Percentiles rank a stretch among this genome's conserved stretches.
phyloP scores from a whole-genome alignment of 2,888 invertebrate species.

The Augochlorella aurata region DNA sequence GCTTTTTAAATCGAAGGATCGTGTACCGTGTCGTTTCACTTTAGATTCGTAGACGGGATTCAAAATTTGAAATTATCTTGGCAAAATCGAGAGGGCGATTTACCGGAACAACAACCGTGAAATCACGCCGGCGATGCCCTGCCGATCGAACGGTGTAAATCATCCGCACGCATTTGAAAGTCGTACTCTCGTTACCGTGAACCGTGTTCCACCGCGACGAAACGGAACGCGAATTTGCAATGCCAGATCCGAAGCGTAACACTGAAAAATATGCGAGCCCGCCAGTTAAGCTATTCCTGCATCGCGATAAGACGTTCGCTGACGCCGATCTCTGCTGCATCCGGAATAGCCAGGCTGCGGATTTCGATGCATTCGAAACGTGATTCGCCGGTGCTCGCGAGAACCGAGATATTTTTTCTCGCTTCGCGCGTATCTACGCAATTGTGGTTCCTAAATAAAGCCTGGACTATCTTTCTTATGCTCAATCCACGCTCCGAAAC shows the following conservation, averaged over 20 bases:
- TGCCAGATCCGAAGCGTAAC: conserved; percentile 7
- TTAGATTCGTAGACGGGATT: not conserved
- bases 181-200: conserved; percentile 26
- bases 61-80: not conserved
- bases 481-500: too few species aligned
- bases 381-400: not conserved
- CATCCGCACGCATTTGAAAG: conserved; percentile 34
- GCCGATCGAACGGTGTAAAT: conserved; percentile 38
- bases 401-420: not conserved
- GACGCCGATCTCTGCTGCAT: not conserved
- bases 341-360: not conserved
- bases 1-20: not conserved
- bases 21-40: not conserved
- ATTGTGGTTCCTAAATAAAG: not conserved
- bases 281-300: conserved; percentile 4
- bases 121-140: conserved; percentile 29
- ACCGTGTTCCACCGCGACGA: conserved; percentile 14
- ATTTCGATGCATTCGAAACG: conserved; percentile 5
- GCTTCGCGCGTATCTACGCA: not conserved
- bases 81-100: not conserved
- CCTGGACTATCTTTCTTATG: not conserved
- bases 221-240: conserved; percentile 26
- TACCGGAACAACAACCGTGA: conserved; percentile 17
- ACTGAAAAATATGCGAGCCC: conserved; percentile 19
- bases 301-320: not conserved